Conservation (phyloP, 2,113 vertebrate species). For the Pelodiscus sinensis region DNA sequence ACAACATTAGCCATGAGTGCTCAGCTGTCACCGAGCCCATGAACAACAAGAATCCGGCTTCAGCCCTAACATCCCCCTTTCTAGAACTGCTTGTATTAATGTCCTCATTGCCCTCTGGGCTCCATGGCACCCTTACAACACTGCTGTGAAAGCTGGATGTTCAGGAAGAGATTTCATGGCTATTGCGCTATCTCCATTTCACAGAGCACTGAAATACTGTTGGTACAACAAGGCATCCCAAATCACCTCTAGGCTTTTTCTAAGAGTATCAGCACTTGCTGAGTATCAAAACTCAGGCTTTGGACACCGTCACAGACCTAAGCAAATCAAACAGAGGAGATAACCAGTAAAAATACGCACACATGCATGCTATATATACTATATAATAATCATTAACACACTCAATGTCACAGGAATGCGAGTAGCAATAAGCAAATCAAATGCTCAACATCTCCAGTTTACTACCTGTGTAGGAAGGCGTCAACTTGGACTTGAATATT, state of each 20-base stretch:
- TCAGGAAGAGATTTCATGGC: not conserved
- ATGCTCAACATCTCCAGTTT: conserved; percentile 17
- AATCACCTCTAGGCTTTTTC: not conserved
- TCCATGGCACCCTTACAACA: not conserved
- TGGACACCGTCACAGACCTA: not conserved
- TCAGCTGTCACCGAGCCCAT: not conserved
- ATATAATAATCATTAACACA: not conserved
- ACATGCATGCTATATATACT: not conserved
- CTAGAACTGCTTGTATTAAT: not conserved
- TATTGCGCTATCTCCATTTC: not conserved
- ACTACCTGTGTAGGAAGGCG: not conserved
- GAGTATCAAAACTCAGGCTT: not conserved
- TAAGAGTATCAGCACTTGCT: not conserved
- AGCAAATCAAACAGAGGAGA: not conserved
- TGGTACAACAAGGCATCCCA: not conserved
- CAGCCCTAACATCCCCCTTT: not conserved
- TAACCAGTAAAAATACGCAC: not conserved
- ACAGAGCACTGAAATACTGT: not conserved
- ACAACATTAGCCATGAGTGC: not conserved
- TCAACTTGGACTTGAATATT: conserved; percentile 43
- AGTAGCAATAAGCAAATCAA: conserved; percentile 32
- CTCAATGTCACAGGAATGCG: conserved; percentile 20
- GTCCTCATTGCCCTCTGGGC: not conserved
- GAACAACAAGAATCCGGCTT: not conserved
- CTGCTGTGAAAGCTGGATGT: not conserved